Evolutionary conservation across 2,888 invertebrate genomes (phyloP).

Genomic region (Mythimna lalbum): DNA sequence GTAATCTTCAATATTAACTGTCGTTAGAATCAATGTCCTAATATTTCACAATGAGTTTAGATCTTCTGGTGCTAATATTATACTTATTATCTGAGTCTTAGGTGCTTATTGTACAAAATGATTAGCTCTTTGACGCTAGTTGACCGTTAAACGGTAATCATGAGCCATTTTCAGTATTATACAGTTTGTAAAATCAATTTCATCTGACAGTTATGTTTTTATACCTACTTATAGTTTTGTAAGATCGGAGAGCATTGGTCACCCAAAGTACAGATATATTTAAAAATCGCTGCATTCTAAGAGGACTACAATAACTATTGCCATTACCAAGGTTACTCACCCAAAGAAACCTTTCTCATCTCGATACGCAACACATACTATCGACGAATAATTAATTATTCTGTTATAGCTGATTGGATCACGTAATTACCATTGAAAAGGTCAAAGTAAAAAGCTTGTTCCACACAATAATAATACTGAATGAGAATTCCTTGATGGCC

Average conservation of each 20-base stretch:
- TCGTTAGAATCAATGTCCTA: neutral
- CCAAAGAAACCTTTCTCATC: neutral
- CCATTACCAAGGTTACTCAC: neutral
- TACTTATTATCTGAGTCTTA: conserved; percentile 10
- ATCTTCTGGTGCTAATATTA: conserved; percentile 21
- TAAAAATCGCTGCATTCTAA: neutral
- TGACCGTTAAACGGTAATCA: conserved; percentile 37
- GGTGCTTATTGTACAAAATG: conserved; percentile 43
- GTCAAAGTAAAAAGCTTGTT: conserved; percentile 35
- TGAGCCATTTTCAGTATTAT: conserved; percentile 41
- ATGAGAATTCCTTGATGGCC: conserved; percentile 33
- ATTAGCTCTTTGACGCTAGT: conserved; percentile 27
- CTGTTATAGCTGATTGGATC: conserved; percentile 22
- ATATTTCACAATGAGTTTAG: conserved; percentile 1
- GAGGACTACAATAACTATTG: neutral
- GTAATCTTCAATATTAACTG: neutral
- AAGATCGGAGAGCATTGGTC: neutral
- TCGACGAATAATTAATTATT: conserved; percentile 29
- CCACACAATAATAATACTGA: conserved; percentile 21
- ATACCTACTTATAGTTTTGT: conserved; percentile 23
- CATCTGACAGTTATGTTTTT: conserved; percentile 34
- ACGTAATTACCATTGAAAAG: conserved; percentile 32
- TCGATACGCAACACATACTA: conserved; percentile 16
- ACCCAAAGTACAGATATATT: neutral
- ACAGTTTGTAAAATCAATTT: conserved; percentile 52